Evolutionary conservation across 1,140 invertebrate species (phyloP).

Genomic region (Bombus sibiricus): DNA sequence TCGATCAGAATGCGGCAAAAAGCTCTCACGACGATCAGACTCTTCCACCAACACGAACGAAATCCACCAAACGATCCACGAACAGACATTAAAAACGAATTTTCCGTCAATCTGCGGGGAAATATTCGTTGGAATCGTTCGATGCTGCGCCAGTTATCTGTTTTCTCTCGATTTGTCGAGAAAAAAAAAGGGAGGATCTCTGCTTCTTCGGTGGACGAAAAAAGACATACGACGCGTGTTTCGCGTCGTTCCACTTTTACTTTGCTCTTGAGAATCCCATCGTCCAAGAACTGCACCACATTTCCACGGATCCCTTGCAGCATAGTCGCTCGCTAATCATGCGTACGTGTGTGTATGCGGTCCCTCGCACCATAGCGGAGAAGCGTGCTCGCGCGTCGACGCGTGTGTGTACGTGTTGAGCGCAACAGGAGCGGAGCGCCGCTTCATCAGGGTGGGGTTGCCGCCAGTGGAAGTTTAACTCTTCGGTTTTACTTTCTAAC

Average conservation of each 20-base stretch:
- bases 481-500: conserved; percentile 78
- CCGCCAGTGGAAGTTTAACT: conserved; percentile 66
- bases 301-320: conserved; percentile 54
- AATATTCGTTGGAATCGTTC: not conserved
- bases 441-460: conserved; percentile 70
- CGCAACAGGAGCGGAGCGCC: conserved; percentile 62
- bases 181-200: not conserved
- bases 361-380: not conserved
- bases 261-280: conserved; percentile 53
- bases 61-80: not conserved
- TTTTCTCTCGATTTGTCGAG: not conserved
- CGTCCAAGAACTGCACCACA: conserved; percentile 24
- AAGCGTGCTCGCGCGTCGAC: not conserved
- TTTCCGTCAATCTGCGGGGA: not conserved
- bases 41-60: too few species aligned
- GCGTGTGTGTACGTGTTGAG: conserved; percentile 20
- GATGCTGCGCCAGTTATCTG: too few species aligned
- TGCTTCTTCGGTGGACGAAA: not conserved
- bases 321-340: conserved; percentile 59
- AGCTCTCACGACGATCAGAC: not conserved
- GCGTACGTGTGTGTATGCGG: conserved; percentile 39
- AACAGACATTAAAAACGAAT: not conserved
- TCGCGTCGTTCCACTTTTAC: conserved; percentile 64
- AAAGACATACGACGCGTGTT: not conserved
- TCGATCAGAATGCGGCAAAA: not conserved